phyloP scores from a whole-genome alignment of 2,797 vertebrate genomes.

The Sebastes cheni region DNA sequence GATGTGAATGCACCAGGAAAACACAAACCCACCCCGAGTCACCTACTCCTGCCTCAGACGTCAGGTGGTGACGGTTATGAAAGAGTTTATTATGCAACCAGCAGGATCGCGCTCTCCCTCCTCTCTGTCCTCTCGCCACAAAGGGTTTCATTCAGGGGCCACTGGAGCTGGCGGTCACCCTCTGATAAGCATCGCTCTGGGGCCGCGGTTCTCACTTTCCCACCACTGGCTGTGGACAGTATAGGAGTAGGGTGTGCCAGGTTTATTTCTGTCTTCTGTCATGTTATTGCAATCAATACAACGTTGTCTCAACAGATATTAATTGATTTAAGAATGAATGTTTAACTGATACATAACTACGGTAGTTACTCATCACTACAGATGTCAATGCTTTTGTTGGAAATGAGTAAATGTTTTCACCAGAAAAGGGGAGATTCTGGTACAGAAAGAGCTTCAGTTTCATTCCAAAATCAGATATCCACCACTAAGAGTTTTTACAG shows the following conservation, averaged over 20 bases:
- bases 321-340: neutral
- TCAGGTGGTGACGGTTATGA: constrained; percentile 73
- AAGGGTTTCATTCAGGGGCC: constrained; percentile 75
- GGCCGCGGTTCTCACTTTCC: constrained; percentile 23
- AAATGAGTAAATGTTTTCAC: neutral
- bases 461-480: neutral
- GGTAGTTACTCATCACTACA: neutral
- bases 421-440: neutral
- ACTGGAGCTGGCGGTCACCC: constrained; percentile 44
- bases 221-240: neutral
- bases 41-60: neutral
- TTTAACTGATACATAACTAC: neutral
- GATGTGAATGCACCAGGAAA: neutral
- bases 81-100: constrained; percentile 72
- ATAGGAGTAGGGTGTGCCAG: neutral
- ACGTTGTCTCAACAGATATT: neutral
- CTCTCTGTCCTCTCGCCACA: constrained; percentile 60
- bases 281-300: neutral
- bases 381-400: neutral
- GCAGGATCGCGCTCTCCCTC: constrained; percentile 27
- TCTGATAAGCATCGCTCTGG: constrained; percentile 37
- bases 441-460: neutral
- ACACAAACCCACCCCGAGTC: neutral
- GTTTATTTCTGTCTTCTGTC: neutral
- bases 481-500: neutral